Conservation (phyloP, 1,140 invertebrate genomes). For the Patella vulgata region DNA sequence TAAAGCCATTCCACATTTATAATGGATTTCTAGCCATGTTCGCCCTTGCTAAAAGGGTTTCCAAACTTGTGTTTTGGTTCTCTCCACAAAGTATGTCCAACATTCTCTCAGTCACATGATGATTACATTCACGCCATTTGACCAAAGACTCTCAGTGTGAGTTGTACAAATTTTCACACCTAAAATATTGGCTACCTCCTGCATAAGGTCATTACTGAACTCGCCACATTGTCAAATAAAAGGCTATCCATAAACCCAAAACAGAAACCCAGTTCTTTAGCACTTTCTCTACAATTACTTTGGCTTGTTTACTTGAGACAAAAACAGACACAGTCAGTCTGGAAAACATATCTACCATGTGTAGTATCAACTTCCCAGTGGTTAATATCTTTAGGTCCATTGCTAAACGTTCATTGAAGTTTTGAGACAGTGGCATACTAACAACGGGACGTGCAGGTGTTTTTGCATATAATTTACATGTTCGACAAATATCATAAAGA, state of each 20-base stretch:
- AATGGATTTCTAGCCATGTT: conserved; percentile 30
- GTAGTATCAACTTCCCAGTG: conserved; percentile 28
- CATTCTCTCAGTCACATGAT: conserved; percentile 27
- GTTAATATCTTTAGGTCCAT: conserved; percentile 32
- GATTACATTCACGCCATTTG: conserved; percentile 26
- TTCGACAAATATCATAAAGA: conserved; percentile 22
- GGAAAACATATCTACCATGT: conserved; percentile 39
- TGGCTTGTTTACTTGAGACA: conserved; percentile 19
- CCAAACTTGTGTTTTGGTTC: background rate
- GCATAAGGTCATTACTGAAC: conserved; percentile 20
- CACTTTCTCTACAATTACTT: conserved; percentile 23
- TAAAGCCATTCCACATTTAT: conserved; percentile 34
- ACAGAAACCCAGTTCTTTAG: conserved; percentile 33
- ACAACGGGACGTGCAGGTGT: conserved; percentile 26
- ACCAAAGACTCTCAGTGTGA: conserved; percentile 9
- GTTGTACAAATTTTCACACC: conserved; percentile 8
- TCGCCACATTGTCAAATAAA: conserved; percentile 33
- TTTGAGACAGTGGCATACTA: conserved; percentile 31
- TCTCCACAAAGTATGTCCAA: conserved; percentile 15
- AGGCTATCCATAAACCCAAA: conserved; percentile 29
- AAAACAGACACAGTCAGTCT: conserved; percentile 28
- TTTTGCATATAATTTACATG: conserved; percentile 25
- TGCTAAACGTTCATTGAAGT: conserved; percentile 30
- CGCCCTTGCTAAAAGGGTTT: conserved; percentile 15
- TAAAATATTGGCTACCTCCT: conserved; percentile 4